Evolutionary conservation across 2,113 vertebrate genomes (phyloP).

Genomic region (Cyrtonyx montezumae): DNA sequence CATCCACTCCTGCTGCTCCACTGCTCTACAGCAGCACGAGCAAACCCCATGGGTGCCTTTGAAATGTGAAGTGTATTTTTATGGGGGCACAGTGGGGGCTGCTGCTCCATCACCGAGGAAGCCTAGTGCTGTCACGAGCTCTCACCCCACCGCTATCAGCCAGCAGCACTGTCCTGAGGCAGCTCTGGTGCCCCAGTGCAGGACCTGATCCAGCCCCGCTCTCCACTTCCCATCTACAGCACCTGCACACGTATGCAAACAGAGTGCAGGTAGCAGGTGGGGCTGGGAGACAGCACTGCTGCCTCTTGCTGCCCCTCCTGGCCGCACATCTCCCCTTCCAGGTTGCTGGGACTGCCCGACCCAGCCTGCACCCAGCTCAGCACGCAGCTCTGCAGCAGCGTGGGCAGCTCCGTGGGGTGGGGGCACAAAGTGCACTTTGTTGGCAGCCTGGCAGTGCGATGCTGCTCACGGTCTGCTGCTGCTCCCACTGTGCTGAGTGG

Average conservation of each 20-base stretch:
- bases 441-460: accelerated
- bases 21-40: background rate
- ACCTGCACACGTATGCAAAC: accelerated
- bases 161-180: background rate
- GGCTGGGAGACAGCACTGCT: background rate
- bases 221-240: accelerated
- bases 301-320: background rate
- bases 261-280: accelerated
- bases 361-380: background rate
- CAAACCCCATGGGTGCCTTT: background rate
- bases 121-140: background rate
- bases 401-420: accelerated
- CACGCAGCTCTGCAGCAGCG: background rate
- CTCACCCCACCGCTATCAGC: accelerated
- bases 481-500: background rate
- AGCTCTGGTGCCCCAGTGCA: background rate
- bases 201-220: background rate
- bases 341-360: too few species aligned
- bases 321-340: background rate
- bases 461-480: background rate
- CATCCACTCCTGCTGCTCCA: background rate
- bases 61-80: background rate
- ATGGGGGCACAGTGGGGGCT: accelerated
- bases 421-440: background rate
- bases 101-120: background rate